phyloP scores from a whole-genome alignment of 2,113 vertebrate species.

The Macrotis lagotis region DNA sequence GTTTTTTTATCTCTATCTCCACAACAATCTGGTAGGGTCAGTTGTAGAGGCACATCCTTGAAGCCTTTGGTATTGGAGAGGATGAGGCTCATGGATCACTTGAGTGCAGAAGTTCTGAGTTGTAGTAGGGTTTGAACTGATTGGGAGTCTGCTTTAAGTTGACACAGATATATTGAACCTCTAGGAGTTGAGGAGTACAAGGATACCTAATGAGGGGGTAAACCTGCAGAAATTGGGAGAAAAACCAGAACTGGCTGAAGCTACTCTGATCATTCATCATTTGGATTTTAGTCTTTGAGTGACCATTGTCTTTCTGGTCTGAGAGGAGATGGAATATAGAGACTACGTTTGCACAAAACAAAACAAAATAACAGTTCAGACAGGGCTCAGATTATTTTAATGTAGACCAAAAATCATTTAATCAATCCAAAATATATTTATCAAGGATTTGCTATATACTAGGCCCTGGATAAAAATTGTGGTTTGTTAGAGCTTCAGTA shows the following conservation, averaged over 20 bases:
- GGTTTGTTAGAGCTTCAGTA: conserved; percentile 7
- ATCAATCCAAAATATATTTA: neutral
- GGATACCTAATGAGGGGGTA: neutral
- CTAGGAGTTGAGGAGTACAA: neutral
- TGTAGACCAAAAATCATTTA: neutral
- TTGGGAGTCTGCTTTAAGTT: neutral
- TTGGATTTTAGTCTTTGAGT: neutral
- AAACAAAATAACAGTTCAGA: conserved; percentile 25
- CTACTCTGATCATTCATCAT: neutral
- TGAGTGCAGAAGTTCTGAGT: neutral
- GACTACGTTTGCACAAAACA: neutral
- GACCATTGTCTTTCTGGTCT: neutral
- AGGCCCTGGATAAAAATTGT: neutral
- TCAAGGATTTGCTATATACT: neutral
- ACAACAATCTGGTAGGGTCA: neutral
- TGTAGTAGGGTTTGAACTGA: neutral
- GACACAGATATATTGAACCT: neutral
- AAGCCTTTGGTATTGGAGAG: neutral
- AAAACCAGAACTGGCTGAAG: neutral
- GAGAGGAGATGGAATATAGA: neutral
- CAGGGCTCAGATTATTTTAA: neutral
- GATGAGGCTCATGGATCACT: neutral
- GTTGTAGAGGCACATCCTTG: neutral
- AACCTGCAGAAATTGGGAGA: neutral
- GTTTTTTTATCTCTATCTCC: neutral